Evolutionary conservation across 2,888 invertebrate species (phyloP), one percentile per base, ranked within the genome.

Genomic region (Euclidia mi): DNA sequence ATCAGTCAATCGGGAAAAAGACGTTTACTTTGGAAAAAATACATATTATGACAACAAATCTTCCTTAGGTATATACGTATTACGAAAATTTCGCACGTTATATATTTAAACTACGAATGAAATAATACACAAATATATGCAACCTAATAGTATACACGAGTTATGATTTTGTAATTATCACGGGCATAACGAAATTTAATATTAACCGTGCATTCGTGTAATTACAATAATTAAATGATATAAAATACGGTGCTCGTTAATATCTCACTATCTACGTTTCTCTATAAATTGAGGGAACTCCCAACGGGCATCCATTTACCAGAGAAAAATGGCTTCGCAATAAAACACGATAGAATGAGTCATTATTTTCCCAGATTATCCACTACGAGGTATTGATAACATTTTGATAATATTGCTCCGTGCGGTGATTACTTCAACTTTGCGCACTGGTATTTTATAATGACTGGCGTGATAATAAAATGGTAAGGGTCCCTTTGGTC

Each of bases 281-380:
- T 68, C 72, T 59, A 76, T 77, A 76, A 76, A 77, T 78, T 71
- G 64, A 65, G 65, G 57, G 53, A 71, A 67, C 68, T 79, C 78
- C 73, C 76, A 65, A 52, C 49, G 74, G 75, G 51, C 64, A 49
- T 45, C 71, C 73, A 75, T 71, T 76, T 76, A 55, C 66, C 47
- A 62, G 65, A 74, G 76, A 80, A 76, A 73, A 78, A 80, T 74
- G 67, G 73, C 63, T 66, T 67, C 56, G 67, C 71, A 76, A 75
- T 79, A 79, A 79, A 79, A 75, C 65, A 71, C 63, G 65, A 67
- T 67, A 63, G 63, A 77, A 76, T 69, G 65, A 69, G 53, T 68
- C 66, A 72, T 76, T 71, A 69, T 69, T 73, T 69, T 64, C 17
- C 65, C 53, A 65, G 75, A 76, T 75, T 65, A 76, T 67, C 65